Evolutionary conservation across 1,140 invertebrate species (phyloP).

Genomic region (Drosophila malerkotliana): DNA sequence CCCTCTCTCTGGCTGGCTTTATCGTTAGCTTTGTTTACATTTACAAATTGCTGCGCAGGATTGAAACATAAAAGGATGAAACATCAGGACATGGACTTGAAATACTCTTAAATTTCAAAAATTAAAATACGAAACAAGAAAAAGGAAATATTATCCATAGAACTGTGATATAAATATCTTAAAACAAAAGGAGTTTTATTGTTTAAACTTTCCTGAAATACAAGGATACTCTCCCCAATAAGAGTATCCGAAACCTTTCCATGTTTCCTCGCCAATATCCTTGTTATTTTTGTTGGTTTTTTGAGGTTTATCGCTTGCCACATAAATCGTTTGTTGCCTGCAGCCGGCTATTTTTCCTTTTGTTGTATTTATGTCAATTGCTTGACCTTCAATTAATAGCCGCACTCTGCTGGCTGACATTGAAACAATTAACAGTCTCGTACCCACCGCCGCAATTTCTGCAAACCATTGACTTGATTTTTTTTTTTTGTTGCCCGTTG

Average conservation of each 20-base stretch:
- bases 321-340: conserved; percentile 53
- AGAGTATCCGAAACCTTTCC: conserved; percentile 13
- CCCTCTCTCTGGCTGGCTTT: conserved; percentile 15
- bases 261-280: conserved; percentile 18
- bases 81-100: not conserved
- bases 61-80: conserved; percentile 55
- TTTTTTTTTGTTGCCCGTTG: conserved; percentile 19
- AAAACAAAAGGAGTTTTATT: not conserved
- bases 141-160: not conserved
- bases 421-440: conserved; percentile 61
- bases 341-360: conserved; percentile 15
- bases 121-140: not conserved
- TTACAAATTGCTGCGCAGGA: conserved; percentile 60
- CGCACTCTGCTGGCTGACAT: conserved; percentile 56
- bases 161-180: not conserved
- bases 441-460: conserved; percentile 10
- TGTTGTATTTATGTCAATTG: conserved; percentile 53
- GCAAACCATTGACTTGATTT: not conserved
- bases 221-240: not conserved
- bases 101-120: conserved; percentile 7
- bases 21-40: conserved; percentile 71
- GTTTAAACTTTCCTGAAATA: not conserved
- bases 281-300: conserved; percentile 18
- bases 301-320: conserved; percentile 57
- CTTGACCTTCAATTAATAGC: conserved; percentile 74